A percentile compares a stretch with the other conserved stretches of the same genome.
These are phyloP conservation scores for Tetramorium parvispinum DNA, from an alignment of 1,140 invertebrate species.

Conservation along the genomic window DNA sequence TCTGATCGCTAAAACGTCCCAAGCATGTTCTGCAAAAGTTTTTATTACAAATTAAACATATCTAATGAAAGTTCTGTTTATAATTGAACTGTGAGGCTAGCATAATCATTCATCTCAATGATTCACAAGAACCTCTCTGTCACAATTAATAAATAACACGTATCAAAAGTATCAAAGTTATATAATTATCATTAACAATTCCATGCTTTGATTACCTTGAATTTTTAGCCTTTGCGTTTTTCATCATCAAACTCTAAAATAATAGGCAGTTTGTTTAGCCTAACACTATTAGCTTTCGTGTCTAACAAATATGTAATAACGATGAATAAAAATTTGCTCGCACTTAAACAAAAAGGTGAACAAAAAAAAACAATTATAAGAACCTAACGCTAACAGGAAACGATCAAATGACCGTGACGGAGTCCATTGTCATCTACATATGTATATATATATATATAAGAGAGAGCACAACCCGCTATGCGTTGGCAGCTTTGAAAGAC, in stretches of 20 bases:
- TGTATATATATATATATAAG: neutral
- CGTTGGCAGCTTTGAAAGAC: neutral
- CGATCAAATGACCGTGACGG: neutral
- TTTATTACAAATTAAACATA: neutral
- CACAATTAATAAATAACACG: neutral
- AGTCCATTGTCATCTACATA: slow-evolving; percentile 28
- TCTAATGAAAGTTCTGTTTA: neutral
- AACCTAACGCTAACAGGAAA: slow-evolving; percentile 37
- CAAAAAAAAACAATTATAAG: slow-evolving; percentile 48
- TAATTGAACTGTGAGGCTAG: neutral
- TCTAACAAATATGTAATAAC: slow-evolving; percentile 46
- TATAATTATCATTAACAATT: slow-evolving; percentile 39
- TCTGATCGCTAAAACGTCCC: slow-evolving; percentile 80
- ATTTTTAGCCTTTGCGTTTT: slow-evolving; percentile 62
- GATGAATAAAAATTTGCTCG: slow-evolving; percentile 39
- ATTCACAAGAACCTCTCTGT: neutral
- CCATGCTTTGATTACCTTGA: slow-evolving; percentile 57
- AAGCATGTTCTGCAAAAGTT: slow-evolving; percentile 61
- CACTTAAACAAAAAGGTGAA: slow-evolving; percentile 38
- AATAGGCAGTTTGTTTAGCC: neutral
- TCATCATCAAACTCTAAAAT: slow-evolving; percentile 59
- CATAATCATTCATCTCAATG: neutral
- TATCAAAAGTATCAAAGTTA: neutral
- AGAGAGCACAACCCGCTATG: neutral
- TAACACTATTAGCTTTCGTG: neutral